Percentiles rank a stretch among this genome's conserved stretches.
Conservation (phyloP, 2,888 invertebrate species). For the Antheraea assamensis region DNA sequence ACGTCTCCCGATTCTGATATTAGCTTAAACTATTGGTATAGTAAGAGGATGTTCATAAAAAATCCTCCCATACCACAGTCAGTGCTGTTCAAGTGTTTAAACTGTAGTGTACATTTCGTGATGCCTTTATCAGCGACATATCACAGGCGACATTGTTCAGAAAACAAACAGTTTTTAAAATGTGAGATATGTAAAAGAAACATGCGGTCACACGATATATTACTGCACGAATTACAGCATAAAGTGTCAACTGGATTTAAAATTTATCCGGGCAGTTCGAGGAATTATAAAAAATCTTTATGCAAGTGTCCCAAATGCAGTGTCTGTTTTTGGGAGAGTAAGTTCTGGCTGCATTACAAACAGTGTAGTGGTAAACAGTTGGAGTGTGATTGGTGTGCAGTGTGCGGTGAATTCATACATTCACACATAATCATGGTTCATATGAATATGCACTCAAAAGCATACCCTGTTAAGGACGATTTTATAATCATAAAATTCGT, state of each 20-base stretch:
- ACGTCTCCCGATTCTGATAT: not conserved
- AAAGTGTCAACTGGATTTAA: slow-evolving; percentile 37
- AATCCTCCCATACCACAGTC: slow-evolving; percentile 37
- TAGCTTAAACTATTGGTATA: not conserved
- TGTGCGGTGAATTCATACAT: slow-evolving; percentile 39
- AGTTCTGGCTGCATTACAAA: slow-evolving; percentile 38
- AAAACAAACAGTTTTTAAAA: slow-evolving; percentile 6
- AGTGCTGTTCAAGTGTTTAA: slow-evolving; percentile 42
- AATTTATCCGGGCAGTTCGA: slow-evolving; percentile 36
- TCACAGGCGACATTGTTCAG: slow-evolving; percentile 31
- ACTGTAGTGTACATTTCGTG: slow-evolving; percentile 42
- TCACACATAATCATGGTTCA: slow-evolving; percentile 28
- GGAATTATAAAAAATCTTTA: slow-evolving; percentile 36
- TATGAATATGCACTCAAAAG: slow-evolving; percentile 25
- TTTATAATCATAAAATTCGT: slow-evolving; percentile 18
- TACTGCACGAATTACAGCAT: slow-evolving; percentile 48
- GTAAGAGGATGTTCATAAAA: slow-evolving; percentile 11
- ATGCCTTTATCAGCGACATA: slow-evolving; percentile 29
- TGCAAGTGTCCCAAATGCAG: slow-evolving; percentile 48
- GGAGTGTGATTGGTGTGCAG: slow-evolving; percentile 29
- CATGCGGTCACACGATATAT: slow-evolving; percentile 36
- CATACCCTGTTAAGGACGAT: not conserved
- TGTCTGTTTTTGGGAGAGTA: slow-evolving; percentile 43
- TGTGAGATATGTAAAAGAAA: slow-evolving; percentile 43
- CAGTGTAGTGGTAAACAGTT: slow-evolving; percentile 28